phyloP scores from a whole-genome alignment of 30 jellyfish, hydroid and myxozoan species.

The Hydractinia symbiolongicarpus region DNA sequence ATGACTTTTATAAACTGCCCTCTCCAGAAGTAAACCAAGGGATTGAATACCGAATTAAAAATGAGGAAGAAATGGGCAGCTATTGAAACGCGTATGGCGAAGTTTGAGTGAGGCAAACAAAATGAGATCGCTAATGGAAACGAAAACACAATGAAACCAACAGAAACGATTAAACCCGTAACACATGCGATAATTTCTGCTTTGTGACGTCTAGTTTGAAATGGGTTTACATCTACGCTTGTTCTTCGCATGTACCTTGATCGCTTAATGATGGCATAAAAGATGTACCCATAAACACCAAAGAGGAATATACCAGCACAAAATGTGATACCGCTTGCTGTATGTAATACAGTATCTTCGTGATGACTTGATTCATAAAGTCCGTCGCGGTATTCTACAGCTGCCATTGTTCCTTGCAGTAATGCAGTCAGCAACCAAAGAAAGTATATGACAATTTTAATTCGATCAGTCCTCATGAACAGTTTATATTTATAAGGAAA shows the following conservation, averaged over 20 bases:
- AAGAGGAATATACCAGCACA: neutral
- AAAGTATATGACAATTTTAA: neutral
- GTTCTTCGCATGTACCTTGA: neutral
- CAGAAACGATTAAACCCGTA: neutral
- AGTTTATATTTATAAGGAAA: neutral
- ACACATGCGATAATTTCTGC: neutral
- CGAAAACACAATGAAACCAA: slow-evolving; percentile 13
- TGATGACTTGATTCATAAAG: neutral
- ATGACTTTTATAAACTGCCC: neutral
- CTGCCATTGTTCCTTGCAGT: neutral
- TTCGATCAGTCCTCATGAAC: neutral
- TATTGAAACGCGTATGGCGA: neutral
- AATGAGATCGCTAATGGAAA: neutral
- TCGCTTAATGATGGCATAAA: neutral
- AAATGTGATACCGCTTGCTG: neutral
- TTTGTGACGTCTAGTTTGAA: neutral
- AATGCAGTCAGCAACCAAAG: slow-evolving; percentile 12
- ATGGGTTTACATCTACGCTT: neutral
- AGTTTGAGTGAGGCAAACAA: neutral
- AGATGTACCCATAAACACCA: neutral
- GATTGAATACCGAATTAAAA: neutral
- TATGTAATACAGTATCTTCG: neutral
- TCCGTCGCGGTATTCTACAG: neutral
- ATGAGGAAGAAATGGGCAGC: neutral
- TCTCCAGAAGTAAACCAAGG: slow-evolving; percentile 6